phyloP scores from a whole-genome alignment of 2,888 invertebrate genomes.

The Parnassius glacialis region DNA sequence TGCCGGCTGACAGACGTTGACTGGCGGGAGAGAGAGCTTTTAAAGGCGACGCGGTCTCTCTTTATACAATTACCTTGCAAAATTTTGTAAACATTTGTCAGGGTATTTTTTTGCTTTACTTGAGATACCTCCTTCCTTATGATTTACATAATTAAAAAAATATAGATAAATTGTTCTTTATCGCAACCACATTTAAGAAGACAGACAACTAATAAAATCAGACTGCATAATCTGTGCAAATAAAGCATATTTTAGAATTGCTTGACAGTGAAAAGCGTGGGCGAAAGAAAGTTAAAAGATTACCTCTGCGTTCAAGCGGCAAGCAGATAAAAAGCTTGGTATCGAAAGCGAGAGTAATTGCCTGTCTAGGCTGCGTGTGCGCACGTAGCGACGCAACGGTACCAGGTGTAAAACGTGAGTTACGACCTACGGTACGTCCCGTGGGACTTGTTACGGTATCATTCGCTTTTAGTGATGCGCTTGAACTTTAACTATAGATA shows the following conservation, averaged over 20 bases:
- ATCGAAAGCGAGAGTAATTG: constrained; percentile 73
- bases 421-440: constrained; percentile 56
- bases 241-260: constrained; percentile 9
- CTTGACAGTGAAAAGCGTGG: constrained; percentile 29
- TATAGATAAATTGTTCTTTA: no score
- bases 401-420: constrained; percentile 49
- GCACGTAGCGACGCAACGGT: constrained; percentile 52
- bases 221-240: constrained; percentile 6
- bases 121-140: neutral
- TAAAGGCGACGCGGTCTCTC: neutral
- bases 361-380: constrained; percentile 46
- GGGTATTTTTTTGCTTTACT: neutral
- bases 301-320: constrained; percentile 27
- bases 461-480: constrained; percentile 34
- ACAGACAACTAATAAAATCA: neutral
- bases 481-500: constrained; percentile 8
- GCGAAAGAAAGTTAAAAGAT: constrained; percentile 39
- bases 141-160: no score
- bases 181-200: no score
- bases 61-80: neutral
- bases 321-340: constrained; percentile 48
- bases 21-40: constrained; percentile 39
- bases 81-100: neutral
- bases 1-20: constrained; percentile 39
- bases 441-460: constrained; percentile 46